Evolutionary conservation across 2,113 vertebrate species (phyloP).

Genomic region (Opisthocomus hoazin): DNA sequence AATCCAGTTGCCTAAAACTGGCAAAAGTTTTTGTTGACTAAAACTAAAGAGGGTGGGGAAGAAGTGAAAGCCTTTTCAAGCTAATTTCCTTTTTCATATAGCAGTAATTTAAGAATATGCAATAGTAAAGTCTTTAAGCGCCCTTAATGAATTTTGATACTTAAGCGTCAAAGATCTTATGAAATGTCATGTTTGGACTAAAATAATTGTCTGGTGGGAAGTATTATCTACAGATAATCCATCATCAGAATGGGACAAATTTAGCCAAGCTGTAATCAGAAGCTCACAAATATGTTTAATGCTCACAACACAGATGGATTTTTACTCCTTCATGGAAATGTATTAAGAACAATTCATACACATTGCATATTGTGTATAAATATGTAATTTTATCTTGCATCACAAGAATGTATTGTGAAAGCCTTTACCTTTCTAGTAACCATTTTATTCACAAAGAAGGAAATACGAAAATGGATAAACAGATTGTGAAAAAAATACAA

Average conservation of each 20-base stretch:
- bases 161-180: neutral
- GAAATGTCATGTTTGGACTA: neutral
- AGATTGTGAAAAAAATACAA: neutral
- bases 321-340: neutral
- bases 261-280: neutral
- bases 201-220: neutral
- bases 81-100: neutral
- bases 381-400: neutral
- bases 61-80: neutral
- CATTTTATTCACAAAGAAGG: neutral
- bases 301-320: neutral
- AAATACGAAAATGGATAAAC: neutral
- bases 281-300: neutral
- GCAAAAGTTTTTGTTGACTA: too few relatives aligned
- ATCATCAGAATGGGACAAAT: neutral
- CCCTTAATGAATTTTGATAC: neutral
- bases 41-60: too few relatives aligned
- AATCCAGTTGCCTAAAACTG: neutral
- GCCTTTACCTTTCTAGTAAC: neutral
- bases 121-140: neutral
- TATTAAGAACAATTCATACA: neutral
- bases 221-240: neutral
- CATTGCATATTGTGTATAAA: neutral
- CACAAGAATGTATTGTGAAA: neutral
- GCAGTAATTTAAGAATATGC: neutral